Percentiles rank a stretch among this genome's conserved stretches.
Evolutionary conservation across 2,113 vertebrate genomes (phyloP).

Genomic region (Guaruba guarouba): DNA sequence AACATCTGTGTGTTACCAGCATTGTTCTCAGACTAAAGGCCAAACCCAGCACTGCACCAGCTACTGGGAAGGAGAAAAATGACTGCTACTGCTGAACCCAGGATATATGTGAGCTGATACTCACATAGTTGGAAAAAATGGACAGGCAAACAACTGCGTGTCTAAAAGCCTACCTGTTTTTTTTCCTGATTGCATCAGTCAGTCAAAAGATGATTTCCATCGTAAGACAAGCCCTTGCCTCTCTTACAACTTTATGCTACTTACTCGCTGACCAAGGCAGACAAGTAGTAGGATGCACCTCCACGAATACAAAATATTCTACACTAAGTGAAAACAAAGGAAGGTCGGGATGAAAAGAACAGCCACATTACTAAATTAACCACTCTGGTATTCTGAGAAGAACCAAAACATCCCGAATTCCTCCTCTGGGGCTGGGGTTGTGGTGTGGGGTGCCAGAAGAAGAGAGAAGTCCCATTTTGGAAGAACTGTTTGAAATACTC

Average conservation of each 20-base stretch:
- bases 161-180: neutral
- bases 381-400: neutral
- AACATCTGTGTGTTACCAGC: neutral
- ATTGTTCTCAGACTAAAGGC: neutral
- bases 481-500: neutral
- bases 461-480: neutral
- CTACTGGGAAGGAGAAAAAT: neutral
- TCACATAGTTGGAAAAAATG: neutral
- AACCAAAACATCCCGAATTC: neutral
- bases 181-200: neutral
- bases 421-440: neutral
- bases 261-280: neutral
- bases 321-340: neutral
- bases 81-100: neutral
- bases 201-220: neutral
- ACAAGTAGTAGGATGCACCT: neutral
- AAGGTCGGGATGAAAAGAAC: neutral
- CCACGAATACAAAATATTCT: neutral
- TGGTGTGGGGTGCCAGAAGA: neutral
- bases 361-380: neutral
- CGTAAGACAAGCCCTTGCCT: neutral
- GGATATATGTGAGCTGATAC: neutral
- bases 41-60: neutral
- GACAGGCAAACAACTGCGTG: neutral
- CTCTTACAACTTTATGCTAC: neutral